Conservation (phyloP, 2,888 invertebrate genomes). For the Ophraella communa region DNA sequence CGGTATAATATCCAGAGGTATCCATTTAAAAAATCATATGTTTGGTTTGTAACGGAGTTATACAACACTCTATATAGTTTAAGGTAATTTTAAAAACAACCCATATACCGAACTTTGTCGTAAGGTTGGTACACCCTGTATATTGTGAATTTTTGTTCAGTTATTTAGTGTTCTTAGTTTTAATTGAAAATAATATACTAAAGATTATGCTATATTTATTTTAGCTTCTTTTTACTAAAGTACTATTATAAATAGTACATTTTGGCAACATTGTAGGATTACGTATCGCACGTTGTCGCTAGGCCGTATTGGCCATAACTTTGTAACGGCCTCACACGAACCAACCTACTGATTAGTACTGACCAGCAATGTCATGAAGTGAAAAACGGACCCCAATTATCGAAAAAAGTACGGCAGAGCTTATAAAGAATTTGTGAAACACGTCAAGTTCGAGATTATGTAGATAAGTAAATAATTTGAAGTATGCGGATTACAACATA, state of each 20-base stretch:
- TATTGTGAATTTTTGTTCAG: too few relatives aligned
- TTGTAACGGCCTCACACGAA: constrained; percentile 53
- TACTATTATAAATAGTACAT: not conserved
- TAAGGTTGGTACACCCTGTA: too few relatives aligned
- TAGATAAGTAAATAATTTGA: not conserved
- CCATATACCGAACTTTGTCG: too few relatives aligned
- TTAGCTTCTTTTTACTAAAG: too few relatives aligned
- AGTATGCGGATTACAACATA: not conserved
- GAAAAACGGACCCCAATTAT: constrained; percentile 39
- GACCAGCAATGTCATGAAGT: constrained; percentile 54
- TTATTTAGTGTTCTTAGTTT: too few relatives aligned
- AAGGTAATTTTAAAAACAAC: too few relatives aligned
- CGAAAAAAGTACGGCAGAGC: constrained; percentile 20
- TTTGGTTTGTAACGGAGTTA: too few relatives aligned
- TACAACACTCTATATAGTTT: too few relatives aligned
- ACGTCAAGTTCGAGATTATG: not conserved
- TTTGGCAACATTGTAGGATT: not conserved
- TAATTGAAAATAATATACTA: too few relatives aligned
- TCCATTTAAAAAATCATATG: too few relatives aligned
- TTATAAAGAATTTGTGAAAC: not conserved
- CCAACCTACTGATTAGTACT: constrained; percentile 52
- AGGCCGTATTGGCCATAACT: constrained; percentile 48
- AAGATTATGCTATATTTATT: too few relatives aligned
- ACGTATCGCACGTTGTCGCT: constrained; percentile 39
- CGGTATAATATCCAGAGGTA: too few relatives aligned